These are phyloP conservation scores for Cisticola juncidis DNA, from an alignment of 2,113 vertebrate species.

Conservation along the genomic window DNA sequence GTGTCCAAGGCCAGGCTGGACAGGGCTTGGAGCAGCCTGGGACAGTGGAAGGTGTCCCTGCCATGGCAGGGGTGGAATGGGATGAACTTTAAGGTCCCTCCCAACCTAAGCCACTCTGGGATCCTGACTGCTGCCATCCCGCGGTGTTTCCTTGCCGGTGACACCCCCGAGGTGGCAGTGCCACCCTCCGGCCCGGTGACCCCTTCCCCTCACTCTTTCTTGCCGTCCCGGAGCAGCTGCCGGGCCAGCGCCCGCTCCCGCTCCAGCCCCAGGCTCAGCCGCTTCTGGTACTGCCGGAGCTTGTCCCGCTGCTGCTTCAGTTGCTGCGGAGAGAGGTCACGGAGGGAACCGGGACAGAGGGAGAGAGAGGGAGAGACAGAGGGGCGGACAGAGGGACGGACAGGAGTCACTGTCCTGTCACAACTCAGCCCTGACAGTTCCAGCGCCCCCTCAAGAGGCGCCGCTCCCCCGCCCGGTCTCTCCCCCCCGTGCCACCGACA, in stretches of 20 bases:
- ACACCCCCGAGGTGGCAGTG: fast-evolving
- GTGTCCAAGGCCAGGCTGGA: neutral
- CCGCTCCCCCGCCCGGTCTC: neutral
- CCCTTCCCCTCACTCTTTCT: constrained; percentile 81
- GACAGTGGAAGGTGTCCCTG: neutral
- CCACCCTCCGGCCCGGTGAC: fast-evolving
- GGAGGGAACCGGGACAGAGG: neutral
- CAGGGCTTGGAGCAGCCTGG: fast-evolving
- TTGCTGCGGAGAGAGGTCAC: constrained; percentile 68
- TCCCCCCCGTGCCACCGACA: neutral
- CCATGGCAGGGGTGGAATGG: fast-evolving
- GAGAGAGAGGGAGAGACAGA: fast-evolving
- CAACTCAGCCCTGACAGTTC: neutral
- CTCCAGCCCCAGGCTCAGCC: constrained; percentile 79
- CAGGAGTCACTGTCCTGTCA: too few species aligned
- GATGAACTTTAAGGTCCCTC: neutral
- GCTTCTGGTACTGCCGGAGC: constrained; percentile 89
- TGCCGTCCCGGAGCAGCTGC: constrained; percentile 86
- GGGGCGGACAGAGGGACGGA: too few species aligned
- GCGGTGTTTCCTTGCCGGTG: fast-evolving
- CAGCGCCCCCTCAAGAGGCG: neutral
- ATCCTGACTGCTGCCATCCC: fast-evolving
- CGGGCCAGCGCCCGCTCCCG: constrained; percentile 83
- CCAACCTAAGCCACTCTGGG: too few species aligned
- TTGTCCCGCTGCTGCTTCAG: constrained; percentile 96